Conservation (phyloP, 2,888 invertebrate species). For the Caenorhabditis macrosperma region DNA sequence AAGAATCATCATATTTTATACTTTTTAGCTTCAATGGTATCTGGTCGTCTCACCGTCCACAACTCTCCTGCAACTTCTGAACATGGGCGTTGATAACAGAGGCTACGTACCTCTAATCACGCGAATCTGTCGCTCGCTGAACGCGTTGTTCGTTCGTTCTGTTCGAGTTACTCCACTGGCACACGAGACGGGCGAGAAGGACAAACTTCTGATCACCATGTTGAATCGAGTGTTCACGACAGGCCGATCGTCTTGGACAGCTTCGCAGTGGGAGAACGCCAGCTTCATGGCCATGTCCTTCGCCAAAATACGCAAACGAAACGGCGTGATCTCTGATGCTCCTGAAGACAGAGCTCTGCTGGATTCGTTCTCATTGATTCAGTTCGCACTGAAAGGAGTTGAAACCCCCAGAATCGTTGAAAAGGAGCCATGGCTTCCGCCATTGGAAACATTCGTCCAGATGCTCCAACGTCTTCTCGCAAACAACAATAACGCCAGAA, state of each 20-base stretch:
- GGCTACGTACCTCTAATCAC: conserved; percentile 30
- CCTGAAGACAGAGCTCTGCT: conserved; percentile 11
- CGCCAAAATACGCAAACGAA: conserved; percentile 31
- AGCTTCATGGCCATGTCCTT: conserved; percentile 30
- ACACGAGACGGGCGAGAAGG: conserved; percentile 6
- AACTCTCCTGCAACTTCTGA: conserved; percentile 38
- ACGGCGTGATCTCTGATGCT: conserved; percentile 17
- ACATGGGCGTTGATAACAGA: conserved; percentile 34
- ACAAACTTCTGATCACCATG: conserved; percentile 26
- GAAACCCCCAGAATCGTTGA: too few species aligned
- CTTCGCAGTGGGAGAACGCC: conserved; percentile 39
- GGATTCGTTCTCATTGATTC: conserved; percentile 20
- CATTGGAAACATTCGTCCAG: conserved; percentile 18
- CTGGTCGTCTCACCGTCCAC: conserved; percentile 36
- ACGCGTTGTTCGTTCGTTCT: conserved; percentile 20
- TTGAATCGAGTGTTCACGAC: conserved; percentile 22
- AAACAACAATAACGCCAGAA: conserved; percentile 35
- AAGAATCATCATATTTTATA: not conserved
- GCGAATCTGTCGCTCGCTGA: conserved; percentile 33
- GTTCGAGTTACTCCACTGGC: conserved; percentile 18
- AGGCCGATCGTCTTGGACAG: conserved; percentile 29
- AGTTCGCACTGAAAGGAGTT: not conserved
- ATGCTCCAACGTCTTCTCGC: conserved; percentile 41
- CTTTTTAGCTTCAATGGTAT: conserved; percentile 43
- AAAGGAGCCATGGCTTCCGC: too few species aligned